Base-by-base conservation (phyloP, 1,140 invertebrate genomes). In the Cotesia chilonis region DNA sequence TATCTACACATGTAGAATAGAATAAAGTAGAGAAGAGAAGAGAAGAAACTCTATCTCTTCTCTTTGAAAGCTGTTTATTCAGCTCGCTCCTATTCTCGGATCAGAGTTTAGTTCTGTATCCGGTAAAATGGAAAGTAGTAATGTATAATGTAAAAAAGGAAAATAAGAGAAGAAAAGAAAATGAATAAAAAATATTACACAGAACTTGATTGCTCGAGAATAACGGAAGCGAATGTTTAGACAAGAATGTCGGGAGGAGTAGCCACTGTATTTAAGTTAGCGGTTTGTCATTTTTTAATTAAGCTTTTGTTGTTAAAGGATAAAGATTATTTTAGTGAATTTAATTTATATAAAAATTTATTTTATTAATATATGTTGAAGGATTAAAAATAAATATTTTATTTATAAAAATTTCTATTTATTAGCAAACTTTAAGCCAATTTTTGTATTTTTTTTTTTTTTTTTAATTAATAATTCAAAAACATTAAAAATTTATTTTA, bases 51-150 rank as follows among this genome's bases (percentile, higher is more conserved):
- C 36, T 47, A 9, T 38, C 61, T 51, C 55, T 73, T 74, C 60
- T 73, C 67, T 76, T 65, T 28, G 1, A 28, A 28, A 28, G 72
- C 52, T 76, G 47, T 75, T 73, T 66, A 51, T 69, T 64, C 28
- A 10, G 35, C 68, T 51, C 65, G 10, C 55, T 70, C 67, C 64
- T 65, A 55, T 61, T 72, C 69, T 71, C 12, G 35, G 55, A 47
- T 51, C 37, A 51, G 69, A 35, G 67, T 70, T 47, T 59, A 20
- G 9, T 61, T 61, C 20, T 36, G 7, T 52, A 52, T 52, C 51
- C 51, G 51, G 2, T 52, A 52, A 52, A 52, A 10, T 9, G 3
- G n/a, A 52, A 52, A 52, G 1, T 52, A 2, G n/a, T 52, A n/a
- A n/a, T 52, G 7, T 52, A 9, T 10, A 52, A 52, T 52, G n/a